phyloP scores from a whole-genome alignment of 2,113 vertebrate genomes.

The Notarius lentiginosus region DNA sequence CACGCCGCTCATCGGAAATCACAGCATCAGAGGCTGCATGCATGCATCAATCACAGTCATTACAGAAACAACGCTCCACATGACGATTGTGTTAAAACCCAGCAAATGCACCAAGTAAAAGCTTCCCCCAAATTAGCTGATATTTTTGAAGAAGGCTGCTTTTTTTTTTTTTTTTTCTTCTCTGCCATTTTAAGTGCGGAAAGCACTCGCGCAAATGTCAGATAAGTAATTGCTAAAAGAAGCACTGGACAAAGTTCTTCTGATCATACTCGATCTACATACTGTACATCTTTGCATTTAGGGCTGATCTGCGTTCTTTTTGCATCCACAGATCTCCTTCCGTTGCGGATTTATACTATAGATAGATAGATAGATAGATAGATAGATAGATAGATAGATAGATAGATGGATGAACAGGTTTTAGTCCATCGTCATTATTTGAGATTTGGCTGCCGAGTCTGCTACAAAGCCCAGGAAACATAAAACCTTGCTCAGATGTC shows the following conservation, averaged over 20 bases:
- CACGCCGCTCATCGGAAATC: slow-evolving; percentile 33
- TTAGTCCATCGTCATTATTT: not conserved
- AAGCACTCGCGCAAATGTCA: not conserved
- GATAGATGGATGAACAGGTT: not conserved
- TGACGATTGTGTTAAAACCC: slow-evolving; percentile 4
- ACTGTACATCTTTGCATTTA: not conserved
- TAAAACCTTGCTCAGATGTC: not conserved
- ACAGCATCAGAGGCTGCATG: slow-evolving; percentile 2
- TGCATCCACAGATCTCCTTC: not conserved
- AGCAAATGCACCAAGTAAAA: not conserved
- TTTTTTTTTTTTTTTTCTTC: not conserved
- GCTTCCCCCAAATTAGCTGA: not conserved
- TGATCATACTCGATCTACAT: too few relatives aligned
- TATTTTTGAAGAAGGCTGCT: not conserved
- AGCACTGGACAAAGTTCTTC: not conserved
- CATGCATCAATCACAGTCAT: not conserved
- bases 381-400: too few relatives aligned
- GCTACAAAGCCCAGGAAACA: not conserved
- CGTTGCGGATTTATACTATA: not conserved
- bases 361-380: not conserved
- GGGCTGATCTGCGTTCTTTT: not conserved
- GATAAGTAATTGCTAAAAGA: not conserved
- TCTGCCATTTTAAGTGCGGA: not conserved
- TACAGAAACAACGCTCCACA: not conserved
- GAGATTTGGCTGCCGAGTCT: not conserved